phyloP scores from a whole-genome alignment of 2,888 invertebrate species.

The Salpingus planirostris region DNA sequence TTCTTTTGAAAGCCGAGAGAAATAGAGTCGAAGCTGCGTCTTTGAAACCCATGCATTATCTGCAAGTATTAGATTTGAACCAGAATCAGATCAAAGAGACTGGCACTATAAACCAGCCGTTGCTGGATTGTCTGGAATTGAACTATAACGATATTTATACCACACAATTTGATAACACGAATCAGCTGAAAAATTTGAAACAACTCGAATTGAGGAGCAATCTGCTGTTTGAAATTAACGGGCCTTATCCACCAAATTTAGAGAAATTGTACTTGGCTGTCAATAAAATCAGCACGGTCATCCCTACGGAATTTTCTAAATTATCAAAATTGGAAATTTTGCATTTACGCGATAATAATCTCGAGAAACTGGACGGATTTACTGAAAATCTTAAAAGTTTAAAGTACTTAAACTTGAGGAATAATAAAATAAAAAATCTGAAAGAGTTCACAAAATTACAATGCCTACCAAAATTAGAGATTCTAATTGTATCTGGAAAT shows the following conservation, averaged over 20 bases:
- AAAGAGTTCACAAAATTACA: slow-evolving; percentile 48
- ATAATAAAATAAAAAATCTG: slow-evolving; percentile 46
- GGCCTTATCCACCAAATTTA: slow-evolving; percentile 46
- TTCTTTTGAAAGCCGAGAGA: slow-evolving; percentile 50
- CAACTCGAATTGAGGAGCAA: slow-evolving; percentile 47
- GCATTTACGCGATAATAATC: slow-evolving; percentile 63
- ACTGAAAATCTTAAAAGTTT: slow-evolving; percentile 39
- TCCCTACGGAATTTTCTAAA: slow-evolving; percentile 46
- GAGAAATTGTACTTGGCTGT: slow-evolving; percentile 59
- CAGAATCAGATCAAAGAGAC: slow-evolving; percentile 47
- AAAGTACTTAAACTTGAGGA: slow-evolving; percentile 49
- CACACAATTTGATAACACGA: slow-evolving; percentile 28
- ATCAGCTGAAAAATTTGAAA: slow-evolving; percentile 36
- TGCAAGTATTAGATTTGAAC: slow-evolving; percentile 53
- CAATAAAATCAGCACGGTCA: slow-evolving; percentile 25
- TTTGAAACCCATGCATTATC: slow-evolving; percentile 46
- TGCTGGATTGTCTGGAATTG: slow-evolving; percentile 48
- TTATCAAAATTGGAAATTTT: slow-evolving; percentile 56
- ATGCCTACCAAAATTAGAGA: slow-evolving; percentile 44
- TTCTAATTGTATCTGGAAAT: slow-evolving; percentile 47
- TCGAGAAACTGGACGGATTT: slow-evolving; percentile 48
- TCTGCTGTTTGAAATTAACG: slow-evolving; percentile 38
- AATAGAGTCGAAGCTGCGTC: slow-evolving; percentile 45
- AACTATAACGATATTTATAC: slow-evolving; percentile 39
- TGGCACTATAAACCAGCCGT: slow-evolving; percentile 46